phyloP scores from a whole-genome alignment of 2,113 vertebrate genomes.

The Indri indri region DNA sequence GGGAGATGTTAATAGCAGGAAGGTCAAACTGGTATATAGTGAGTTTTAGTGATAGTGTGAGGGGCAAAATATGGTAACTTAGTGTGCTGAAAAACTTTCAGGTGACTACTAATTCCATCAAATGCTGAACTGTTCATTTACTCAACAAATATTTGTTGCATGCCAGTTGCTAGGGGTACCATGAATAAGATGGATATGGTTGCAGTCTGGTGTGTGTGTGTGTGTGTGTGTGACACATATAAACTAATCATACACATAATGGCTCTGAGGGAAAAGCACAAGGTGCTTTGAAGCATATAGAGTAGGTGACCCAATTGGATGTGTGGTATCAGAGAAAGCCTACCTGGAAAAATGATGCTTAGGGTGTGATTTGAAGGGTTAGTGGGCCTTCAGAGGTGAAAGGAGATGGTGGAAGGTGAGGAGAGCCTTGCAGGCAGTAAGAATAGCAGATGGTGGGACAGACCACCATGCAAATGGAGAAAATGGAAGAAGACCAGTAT shows the following conservation, averaged over 20 bases:
- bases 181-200: background rate
- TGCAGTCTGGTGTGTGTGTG: background rate
- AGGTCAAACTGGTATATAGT: background rate
- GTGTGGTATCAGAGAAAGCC: background rate
- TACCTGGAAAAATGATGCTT: background rate
- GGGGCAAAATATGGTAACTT: background rate
- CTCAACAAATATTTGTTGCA: background rate
- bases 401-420: background rate
- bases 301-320: background rate
- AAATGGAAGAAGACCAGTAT: background rate
- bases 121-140: background rate
- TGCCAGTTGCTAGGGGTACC: background rate
- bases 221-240: background rate
- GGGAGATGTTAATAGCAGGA: background rate
- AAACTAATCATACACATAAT: background rate
- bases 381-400: background rate
- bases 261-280: background rate
- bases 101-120: background rate
- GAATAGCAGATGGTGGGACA: background rate
- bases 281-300: background rate
- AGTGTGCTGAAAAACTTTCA: background rate
- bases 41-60: background rate
- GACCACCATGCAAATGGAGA: background rate
- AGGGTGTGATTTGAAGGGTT: background rate
- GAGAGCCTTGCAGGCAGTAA: background rate